These are phyloP conservation scores for Mystacornis crossleyi DNA, from an alignment of 2,113 vertebrate genomes.

Conservation along the genomic window DNA sequence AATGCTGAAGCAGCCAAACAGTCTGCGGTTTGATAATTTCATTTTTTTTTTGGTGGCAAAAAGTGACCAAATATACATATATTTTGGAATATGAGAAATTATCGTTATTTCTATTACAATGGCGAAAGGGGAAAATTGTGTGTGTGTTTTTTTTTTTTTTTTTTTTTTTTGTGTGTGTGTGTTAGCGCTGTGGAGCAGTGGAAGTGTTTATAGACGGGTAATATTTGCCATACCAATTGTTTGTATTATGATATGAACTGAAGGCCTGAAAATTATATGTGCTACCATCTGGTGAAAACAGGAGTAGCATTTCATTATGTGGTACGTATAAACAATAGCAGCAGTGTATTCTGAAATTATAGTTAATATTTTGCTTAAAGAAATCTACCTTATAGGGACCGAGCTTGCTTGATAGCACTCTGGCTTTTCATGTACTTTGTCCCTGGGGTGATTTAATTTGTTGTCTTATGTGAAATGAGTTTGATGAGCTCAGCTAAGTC, in stretches of 20 bases:
- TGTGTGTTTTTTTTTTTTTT: conserved; percentile 24
- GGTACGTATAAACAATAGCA: conserved; percentile 52
- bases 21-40: conserved; percentile 47
- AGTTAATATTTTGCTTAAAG: conserved; percentile 68
- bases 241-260: conserved; percentile 59
- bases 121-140: conserved; percentile 23
- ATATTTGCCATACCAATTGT: conserved; percentile 67
- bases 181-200: background rate
- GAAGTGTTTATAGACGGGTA: conserved; percentile 58
- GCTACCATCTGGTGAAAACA: conserved; percentile 71
- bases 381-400: conserved; percentile 59
- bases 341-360: conserved; percentile 52
- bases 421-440: conserved; percentile 68
- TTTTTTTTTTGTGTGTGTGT: too few species aligned
- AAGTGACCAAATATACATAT: conserved; percentile 24
- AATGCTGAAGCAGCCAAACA: background rate
- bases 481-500: conserved; percentile 80
- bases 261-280: conserved; percentile 68
- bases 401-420: conserved; percentile 37
- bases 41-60: conserved; percentile 40
- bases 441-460: conserved; percentile 79
- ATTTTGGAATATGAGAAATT: conserved; percentile 23
- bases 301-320: conserved; percentile 72
- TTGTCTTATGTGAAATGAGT: conserved; percentile 83
- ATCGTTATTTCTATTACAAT: conserved; percentile 43